Conservation (phyloP, 2,113 vertebrate species). For the Calypte anna region DNA sequence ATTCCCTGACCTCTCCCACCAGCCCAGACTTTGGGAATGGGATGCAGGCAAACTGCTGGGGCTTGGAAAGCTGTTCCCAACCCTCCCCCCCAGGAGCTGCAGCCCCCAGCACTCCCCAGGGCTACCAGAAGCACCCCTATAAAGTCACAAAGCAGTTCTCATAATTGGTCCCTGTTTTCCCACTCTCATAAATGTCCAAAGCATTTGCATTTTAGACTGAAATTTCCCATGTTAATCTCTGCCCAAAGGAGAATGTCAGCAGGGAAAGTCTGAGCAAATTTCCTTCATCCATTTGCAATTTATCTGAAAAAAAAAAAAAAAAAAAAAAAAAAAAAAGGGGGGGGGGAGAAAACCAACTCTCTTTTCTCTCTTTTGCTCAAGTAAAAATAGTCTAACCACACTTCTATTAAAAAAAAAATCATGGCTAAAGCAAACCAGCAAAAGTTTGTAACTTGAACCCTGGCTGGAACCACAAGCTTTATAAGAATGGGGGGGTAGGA, state of each 20-base stretch:
- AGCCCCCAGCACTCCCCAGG: background rate
- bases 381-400: slow-evolving; percentile 18
- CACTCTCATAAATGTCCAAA: slow-evolving; percentile 15
- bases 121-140: background rate
- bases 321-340: no score
- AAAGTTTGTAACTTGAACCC: background rate
- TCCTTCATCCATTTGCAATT: slow-evolving; percentile 20
- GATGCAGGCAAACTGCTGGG: background rate
- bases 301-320: background rate
- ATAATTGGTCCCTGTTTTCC: background rate
- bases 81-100: background rate
- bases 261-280: background rate
- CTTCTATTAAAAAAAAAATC: background rate
- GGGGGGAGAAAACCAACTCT: background rate
- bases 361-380: background rate
- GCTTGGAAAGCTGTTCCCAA: background rate
- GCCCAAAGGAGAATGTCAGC: background rate
- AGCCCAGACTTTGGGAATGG: background rate
- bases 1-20: background rate
- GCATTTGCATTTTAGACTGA: background rate
- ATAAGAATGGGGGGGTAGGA: background rate
- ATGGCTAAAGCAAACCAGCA: background rate
- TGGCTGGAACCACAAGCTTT: background rate
- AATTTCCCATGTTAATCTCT: background rate
- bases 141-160: background rate